phyloP scores from a whole-genome alignment of 2,797 vertebrate species.

The Falco concolor region DNA sequence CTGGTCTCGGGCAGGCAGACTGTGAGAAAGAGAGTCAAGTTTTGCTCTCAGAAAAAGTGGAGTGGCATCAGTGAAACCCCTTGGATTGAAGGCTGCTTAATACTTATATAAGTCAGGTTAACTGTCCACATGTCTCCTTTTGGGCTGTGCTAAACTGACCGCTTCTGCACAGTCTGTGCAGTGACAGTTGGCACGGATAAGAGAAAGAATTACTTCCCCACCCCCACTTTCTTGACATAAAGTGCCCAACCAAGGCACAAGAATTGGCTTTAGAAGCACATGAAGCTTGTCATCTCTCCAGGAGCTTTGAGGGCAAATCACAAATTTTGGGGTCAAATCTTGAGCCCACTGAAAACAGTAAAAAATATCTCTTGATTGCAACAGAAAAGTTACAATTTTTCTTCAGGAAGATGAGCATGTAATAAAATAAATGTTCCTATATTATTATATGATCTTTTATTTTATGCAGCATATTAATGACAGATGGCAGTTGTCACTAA shows the following conservation, averaged over 20 bases:
- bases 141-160: not conserved
- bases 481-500: not conserved
- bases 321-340: not conserved
- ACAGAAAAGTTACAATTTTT: not conserved
- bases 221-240: not conserved
- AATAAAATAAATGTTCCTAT: not conserved
- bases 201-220: not conserved
- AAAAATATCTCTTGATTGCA: not conserved
- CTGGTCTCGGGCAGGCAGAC: not conserved
- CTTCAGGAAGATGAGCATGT: not conserved
- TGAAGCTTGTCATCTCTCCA: not conserved
- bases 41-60: not conserved
- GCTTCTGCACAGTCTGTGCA: not conserved
- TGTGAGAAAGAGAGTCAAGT: not conserved
- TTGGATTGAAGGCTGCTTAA: not conserved
- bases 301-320: not conserved
- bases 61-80: not conserved
- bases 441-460: not conserved
- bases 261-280: not conserved
- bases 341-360: not conserved
- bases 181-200: not conserved
- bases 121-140: not conserved
- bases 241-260: not conserved
- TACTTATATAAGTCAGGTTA: not conserved
- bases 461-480: not conserved